These are phyloP conservation scores for Iselma pallidipennis DNA, from an alignment of 2,888 invertebrate genomes.

Conservation along the genomic window DNA sequence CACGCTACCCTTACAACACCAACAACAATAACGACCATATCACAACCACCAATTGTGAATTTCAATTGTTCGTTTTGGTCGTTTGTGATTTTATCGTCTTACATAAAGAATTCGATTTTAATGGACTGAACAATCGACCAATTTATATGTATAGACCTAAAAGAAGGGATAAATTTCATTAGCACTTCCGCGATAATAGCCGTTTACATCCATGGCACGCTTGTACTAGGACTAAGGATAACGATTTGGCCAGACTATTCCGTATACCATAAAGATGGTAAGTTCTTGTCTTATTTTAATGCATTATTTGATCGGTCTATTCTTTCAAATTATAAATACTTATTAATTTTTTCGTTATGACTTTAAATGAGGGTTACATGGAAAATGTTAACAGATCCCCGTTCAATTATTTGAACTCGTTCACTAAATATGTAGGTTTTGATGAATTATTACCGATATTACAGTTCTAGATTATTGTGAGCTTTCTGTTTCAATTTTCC, in stretches of 20 bases:
- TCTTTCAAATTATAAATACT: constrained; percentile 33
- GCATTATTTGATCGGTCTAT: constrained; percentile 28
- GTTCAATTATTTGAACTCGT: neutral
- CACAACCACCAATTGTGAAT: neutral
- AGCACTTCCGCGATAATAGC: constrained; percentile 42
- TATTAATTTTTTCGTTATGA: neutral
- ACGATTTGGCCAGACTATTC: constrained; percentile 42
- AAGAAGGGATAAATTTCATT: constrained; percentile 48
- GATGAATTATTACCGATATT: neutral
- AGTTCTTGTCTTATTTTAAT: constrained; percentile 40
- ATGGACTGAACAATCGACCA: constrained; percentile 44
- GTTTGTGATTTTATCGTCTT: constrained; percentile 13
- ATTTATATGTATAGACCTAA: constrained; percentile 51
- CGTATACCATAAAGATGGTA: constrained; percentile 30
- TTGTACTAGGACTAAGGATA: constrained; percentile 33
- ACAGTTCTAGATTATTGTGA: neutral
- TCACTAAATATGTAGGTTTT: neutral
- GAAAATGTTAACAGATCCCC: neutral
- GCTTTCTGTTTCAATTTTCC: neutral
- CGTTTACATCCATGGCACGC: constrained; percentile 47
- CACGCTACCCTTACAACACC: neutral
- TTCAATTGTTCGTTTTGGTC: constrained; percentile 2
- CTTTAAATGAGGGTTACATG: neutral
- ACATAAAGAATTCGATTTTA: constrained; percentile 36
- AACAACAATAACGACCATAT: neutral